Evolutionary conservation across 1,140 invertebrate species (phyloP), one percentile per base, ranked within the genome.

Genomic region (Ceratina australensis): DNA sequence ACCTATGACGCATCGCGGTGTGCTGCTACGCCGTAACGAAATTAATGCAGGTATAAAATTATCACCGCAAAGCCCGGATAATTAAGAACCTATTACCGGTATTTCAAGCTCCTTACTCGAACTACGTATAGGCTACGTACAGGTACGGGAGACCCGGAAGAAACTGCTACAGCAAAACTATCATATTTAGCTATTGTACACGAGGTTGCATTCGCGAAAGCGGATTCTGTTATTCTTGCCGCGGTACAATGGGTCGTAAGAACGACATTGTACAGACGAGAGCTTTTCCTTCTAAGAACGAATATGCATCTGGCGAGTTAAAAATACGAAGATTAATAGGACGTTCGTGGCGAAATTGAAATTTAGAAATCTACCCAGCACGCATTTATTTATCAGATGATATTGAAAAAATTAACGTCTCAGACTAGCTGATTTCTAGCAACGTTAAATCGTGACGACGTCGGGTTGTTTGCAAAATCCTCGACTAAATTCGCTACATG

Each of bases 1-100:
- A 81, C 47, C 63, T 61, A 67, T 78, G 75, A 78, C 67, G 61
- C 74, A 72, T 72, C 50, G 28, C 15, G 13, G 26, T 33, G 15
- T n/a, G n/a, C n/a, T n/a, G 12, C 16, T 57, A 47, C 18, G 15
- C 22, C 16, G 42, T 13, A 16, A 33, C 22, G n/a, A 76, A 69
- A 69, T 76, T 76, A 68, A 76, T 52, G 59, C 60, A 15, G 26
- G 18, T 50, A 66, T 12, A 18, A 77, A 71, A 77, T 18, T n/a
- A 71, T 18, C 33, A 20, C 13, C 8, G 24, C 10, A 22, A 24
- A 47, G 20, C 61, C 12, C 0, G 13, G 57, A 50, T 69, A 52
- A 71, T 77, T 77, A 71, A 50, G 18, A 12, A 20, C 16, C 66
- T 54, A 77, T 77, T 69, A 52, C 16, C 28, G 22, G 20, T 20